phyloP scores from a whole-genome alignment of 2,113 vertebrate genomes.

The Scopus umbretta region DNA sequence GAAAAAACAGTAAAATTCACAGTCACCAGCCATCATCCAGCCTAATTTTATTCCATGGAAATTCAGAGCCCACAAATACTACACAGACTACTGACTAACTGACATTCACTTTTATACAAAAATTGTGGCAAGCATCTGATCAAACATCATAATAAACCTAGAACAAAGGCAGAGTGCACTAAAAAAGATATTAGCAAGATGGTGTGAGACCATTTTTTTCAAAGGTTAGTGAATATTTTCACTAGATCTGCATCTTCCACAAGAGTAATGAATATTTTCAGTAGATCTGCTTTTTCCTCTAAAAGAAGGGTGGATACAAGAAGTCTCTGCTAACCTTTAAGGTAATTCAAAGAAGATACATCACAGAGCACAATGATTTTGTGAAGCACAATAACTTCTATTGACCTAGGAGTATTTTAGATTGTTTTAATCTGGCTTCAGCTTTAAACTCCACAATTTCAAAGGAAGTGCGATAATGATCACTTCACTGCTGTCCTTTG shows the following conservation, averaged over 20 bases:
- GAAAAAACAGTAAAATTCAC: background rate
- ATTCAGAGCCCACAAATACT: background rate
- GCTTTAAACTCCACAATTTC: background rate
- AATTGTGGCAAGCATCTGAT: background rate
- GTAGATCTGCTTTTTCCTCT: background rate
- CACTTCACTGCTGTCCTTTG: background rate
- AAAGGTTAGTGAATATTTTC: constrained; percentile 8
- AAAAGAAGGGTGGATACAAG: background rate
- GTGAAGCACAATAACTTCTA: background rate
- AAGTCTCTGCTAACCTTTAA: background rate
- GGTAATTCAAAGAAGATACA: background rate
- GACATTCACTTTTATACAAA: background rate
- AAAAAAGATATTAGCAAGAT: background rate
- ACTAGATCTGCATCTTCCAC: background rate
- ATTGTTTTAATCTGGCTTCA: background rate
- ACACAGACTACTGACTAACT: background rate
- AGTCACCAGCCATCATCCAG: background rate
- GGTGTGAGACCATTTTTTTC: background rate
- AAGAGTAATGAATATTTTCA: background rate
- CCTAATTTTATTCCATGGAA: background rate
- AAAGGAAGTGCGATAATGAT: background rate
- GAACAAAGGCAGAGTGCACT: background rate
- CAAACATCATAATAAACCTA: background rate
- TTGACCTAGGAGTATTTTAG: background rate
- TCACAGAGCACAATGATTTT: background rate